Conservation (phyloP, 2,113 vertebrate genomes). For the Phycodurus eques region DNA sequence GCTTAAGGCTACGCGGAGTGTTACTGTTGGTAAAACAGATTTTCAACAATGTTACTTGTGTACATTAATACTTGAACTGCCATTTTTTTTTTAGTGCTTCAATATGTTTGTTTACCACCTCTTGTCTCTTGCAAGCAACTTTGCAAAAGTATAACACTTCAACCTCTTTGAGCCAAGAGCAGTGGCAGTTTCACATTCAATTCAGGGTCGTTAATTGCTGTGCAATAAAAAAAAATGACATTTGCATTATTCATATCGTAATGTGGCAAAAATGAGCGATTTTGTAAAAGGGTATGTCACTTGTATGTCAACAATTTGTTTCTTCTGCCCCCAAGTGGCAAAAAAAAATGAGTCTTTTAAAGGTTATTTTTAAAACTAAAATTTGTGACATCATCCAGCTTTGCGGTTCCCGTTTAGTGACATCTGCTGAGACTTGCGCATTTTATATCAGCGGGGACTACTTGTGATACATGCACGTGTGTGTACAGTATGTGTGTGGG, state of each 20-base stretch:
- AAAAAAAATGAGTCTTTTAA: background rate
- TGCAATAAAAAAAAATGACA: too few species aligned
- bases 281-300: background rate
- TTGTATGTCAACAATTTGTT: background rate
- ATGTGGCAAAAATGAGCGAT: background rate
- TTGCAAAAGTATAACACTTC: background rate
- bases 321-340: background rate
- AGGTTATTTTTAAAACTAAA: background rate
- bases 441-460: conserved; percentile 38
- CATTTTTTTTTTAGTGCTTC: too few species aligned
- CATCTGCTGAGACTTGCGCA: conserved; percentile 8
- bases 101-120: too few species aligned
- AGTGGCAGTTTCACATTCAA: background rate
- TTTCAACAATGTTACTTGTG: too few species aligned
- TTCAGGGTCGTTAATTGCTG: background rate
- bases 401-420: background rate
- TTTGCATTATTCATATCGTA: background rate
- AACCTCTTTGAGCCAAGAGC: background rate
- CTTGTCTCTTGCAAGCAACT: background rate
- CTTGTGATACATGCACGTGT: conserved; percentile 57
- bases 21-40: too few species aligned
- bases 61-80: too few species aligned
- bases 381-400: background rate
- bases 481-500: background rate
- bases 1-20: too few species aligned